A percentile compares a stretch with the other conserved stretches of the same genome.
These are phyloP conservation scores for Microctonus brassicae DNA, from an alignment of 2,888 invertebrate genomes.

Conservation along the genomic window DNA sequence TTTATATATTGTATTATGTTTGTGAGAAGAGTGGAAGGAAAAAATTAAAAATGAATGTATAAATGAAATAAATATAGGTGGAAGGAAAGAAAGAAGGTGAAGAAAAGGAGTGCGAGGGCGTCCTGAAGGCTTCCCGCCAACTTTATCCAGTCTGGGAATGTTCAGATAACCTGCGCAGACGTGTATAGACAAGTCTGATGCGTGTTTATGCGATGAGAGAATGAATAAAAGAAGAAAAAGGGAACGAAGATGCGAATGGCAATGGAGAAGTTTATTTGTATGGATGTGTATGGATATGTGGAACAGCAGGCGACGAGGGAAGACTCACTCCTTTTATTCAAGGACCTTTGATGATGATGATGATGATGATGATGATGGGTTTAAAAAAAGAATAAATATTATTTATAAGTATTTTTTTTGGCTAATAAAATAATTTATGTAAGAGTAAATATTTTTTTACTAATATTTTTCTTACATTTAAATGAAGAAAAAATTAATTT, in stretches of 20 bases:
- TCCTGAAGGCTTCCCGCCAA: conserved; percentile 45
- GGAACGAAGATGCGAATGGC: neutral
- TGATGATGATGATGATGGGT: neutral
- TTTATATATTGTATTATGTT: conserved; percentile 30
- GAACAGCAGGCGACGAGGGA: neutral
- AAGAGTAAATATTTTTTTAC: no score
- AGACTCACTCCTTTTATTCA: neutral
- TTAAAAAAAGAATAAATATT: neutral
- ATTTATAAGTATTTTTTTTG: no score
- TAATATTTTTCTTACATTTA: no score
- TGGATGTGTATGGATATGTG: neutral
- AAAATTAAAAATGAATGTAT: neutral
- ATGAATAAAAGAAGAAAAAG: neutral
- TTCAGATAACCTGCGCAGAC: conserved; percentile 52
- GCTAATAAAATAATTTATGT: no score
- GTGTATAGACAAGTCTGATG: conserved; percentile 16
- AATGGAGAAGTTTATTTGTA: neutral
- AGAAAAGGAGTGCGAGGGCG: conserved; percentile 40
- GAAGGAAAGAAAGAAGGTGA: conserved; percentile 16
- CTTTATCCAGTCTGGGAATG: conserved; percentile 59
- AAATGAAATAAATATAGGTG: neutral
- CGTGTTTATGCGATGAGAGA: neutral
- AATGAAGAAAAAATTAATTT: no score
- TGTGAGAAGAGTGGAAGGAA: conserved; percentile 14
- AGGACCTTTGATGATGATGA: neutral